Base-by-base conservation (phyloP, 1,140 invertebrate species). In the Solenopsis invicta region DNA sequence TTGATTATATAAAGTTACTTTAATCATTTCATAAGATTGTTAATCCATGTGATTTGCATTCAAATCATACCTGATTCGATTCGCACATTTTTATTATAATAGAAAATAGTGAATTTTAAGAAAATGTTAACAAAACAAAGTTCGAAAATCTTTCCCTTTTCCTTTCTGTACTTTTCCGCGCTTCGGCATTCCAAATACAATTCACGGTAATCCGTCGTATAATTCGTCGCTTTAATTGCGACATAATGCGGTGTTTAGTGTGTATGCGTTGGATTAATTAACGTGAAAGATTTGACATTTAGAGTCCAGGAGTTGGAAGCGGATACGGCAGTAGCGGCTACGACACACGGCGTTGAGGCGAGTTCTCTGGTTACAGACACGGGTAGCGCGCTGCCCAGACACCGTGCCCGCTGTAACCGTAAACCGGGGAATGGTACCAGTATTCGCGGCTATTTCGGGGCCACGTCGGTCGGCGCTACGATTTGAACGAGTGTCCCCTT, bases 361-460 rank as follows among this genome's bases (percentile, higher is more conserved):
- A 75, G 89, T 86, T 91, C 89, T 91, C 90, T 90, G 88, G 89
- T 91, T 91, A 90, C 90, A 91, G 89, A 91, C 87, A 91, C 87
- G 90, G 89, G 59, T 74, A 90, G 84, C 89, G 89, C 87, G 89
- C 82, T 91, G 87, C 89, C 89, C 90, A 89, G 89, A 84, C 90
- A 91, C 90, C 89, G 89, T 91, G 89, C 76, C 86, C 62, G 90
- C 89, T 91, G 90, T 90, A 90, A 90, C 89, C 90, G 90, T 91
- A 91, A 91, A 91, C 89, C 89, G 84, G 89, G 82, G 89, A 88
- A 90, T 90, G 89, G 88, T 90, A 90, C 89, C 89, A 90, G 89
- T 90, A 88, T 90, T 91, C 89, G 87, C 77, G 81, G 89, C 89
- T 91, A 91, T 91, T 91, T 91, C 81, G 89, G 89, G 89, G 89